phyloP scores from a whole-genome alignment of 2,888 invertebrate genomes.

The Eudemis profundana region DNA sequence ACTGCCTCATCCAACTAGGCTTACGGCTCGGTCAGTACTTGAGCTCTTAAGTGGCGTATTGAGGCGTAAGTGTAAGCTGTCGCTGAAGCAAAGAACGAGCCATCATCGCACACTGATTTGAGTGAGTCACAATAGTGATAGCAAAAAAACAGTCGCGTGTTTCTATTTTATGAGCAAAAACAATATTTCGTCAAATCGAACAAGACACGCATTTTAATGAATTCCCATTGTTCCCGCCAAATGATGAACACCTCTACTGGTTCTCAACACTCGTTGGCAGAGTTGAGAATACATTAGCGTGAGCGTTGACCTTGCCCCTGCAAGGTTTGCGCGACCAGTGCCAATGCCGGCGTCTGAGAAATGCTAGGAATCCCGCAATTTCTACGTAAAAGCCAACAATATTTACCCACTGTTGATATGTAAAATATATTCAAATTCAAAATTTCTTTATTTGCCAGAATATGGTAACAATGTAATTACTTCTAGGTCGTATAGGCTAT shows the following conservation, averaged over 20 bases:
- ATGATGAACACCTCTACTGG: not conserved
- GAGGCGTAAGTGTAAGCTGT: slow-evolving; percentile 44
- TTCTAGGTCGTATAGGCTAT: too few relatives aligned
- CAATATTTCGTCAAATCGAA: not conserved
- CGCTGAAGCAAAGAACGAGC: slow-evolving; percentile 68
- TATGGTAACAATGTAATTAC: too few relatives aligned
- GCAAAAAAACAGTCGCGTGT: not conserved
- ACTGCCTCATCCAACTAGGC: slow-evolving; percentile 87
- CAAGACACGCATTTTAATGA: not conserved
- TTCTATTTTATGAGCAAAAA: not conserved
- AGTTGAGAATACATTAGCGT: not conserved
- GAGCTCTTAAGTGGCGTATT: not conserved
- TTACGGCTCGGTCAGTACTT: slow-evolving; percentile 80
- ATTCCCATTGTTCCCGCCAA: not conserved
- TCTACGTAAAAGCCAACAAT: not conserved
- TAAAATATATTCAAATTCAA: too few relatives aligned
- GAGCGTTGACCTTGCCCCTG: slow-evolving; percentile 23
- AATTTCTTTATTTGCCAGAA: too few relatives aligned
- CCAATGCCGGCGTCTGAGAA: not conserved
- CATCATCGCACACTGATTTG: slow-evolving; percentile 57
- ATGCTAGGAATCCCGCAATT: not conserved
- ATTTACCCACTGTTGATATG: not conserved
- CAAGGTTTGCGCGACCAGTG: slow-evolving; percentile 1
- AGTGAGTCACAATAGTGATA: too few relatives aligned
- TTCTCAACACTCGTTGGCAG: slow-evolving; percentile 13